These are phyloP conservation scores for Ceratosolen fusciceps DNA, from an alignment of 1,140 invertebrate genomes.

Conservation along the genomic window DNA sequence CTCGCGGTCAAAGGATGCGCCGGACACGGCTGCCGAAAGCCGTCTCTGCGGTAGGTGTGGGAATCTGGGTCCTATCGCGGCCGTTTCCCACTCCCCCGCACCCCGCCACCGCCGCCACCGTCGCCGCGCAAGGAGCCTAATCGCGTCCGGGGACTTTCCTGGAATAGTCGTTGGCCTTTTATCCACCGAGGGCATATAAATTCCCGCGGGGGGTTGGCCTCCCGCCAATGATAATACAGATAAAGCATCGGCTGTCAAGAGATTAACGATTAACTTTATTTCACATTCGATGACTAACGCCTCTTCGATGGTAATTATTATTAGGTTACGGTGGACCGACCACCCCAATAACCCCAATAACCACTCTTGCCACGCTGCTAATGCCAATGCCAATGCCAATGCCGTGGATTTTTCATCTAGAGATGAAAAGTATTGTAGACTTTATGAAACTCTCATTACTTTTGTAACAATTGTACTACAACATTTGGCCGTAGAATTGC, in stretches of 20 bases:
- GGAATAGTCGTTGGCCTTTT: background rate
- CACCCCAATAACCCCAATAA: background rate
- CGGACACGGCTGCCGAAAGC: slow-evolving; percentile 31
- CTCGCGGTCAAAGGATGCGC: slow-evolving; percentile 10
- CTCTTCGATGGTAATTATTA: background rate
- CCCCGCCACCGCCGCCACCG: background rate
- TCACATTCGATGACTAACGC: background rate
- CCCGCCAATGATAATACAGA: slow-evolving; percentile 32
- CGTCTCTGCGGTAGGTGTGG: slow-evolving; percentile 40
- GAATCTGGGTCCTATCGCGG: slow-evolving; percentile 18
- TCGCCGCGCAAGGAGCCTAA: background rate
- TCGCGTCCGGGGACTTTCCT: too few relatives aligned
- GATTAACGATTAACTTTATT: background rate
- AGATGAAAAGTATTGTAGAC: too few relatives aligned
- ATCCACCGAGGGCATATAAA: slow-evolving; percentile 19
- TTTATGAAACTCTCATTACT: too few relatives aligned
- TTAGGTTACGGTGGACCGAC: too few relatives aligned
- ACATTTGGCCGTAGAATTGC: too few relatives aligned
- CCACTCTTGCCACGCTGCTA: too few relatives aligned
- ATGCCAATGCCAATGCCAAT: too few relatives aligned
- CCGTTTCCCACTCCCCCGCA: slow-evolving; percentile 7
- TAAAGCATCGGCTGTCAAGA: background rate
- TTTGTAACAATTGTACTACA: too few relatives aligned
- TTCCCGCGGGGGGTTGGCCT: slow-evolving; percentile 9
- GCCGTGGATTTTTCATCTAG: too few relatives aligned